Percentiles rank a stretch among this genome's conserved stretches.
Evolutionary conservation across 2,113 vertebrate genomes (phyloP).

Genomic region (Puma concolor): DNA sequence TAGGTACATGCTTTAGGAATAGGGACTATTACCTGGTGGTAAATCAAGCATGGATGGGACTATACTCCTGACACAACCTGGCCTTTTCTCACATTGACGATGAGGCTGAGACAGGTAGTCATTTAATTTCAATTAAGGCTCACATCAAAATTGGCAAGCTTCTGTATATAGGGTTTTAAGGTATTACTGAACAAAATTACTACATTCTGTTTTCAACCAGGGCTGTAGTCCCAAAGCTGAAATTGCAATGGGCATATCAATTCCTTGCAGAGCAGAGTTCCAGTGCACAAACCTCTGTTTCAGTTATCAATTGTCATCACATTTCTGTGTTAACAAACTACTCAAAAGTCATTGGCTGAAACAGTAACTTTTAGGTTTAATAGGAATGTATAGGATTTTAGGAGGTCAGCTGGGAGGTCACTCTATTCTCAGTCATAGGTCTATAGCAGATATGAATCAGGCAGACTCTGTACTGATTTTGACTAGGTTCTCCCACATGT

Average conservation of each 20-base stretch:
- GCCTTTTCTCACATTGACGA: background rate
- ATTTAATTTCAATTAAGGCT: constrained; percentile 30
- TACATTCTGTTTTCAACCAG: background rate
- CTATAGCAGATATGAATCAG: background rate
- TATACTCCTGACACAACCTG: background rate
- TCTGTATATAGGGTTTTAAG: background rate
- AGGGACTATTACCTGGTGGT: background rate
- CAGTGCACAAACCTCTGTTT: background rate
- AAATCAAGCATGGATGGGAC: background rate
- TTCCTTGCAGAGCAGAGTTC: background rate
- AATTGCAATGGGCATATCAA: background rate
- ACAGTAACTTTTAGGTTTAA: background rate
- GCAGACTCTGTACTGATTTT: background rate
- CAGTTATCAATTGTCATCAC: background rate
- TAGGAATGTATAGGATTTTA: background rate
- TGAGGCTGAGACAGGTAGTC: background rate
- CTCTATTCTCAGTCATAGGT: background rate
- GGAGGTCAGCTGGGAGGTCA: background rate
- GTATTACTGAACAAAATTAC: constrained; percentile 1
- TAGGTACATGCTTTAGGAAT: background rate
- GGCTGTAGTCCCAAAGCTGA: background rate
- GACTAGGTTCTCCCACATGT: background rate
- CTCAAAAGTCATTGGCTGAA: background rate
- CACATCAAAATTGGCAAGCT: background rate
- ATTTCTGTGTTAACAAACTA: background rate